These are phyloP conservation scores for Drosophila quasianomalipes DNA, from an alignment of 2,888 invertebrate species.

Conservation along the genomic window DNA sequence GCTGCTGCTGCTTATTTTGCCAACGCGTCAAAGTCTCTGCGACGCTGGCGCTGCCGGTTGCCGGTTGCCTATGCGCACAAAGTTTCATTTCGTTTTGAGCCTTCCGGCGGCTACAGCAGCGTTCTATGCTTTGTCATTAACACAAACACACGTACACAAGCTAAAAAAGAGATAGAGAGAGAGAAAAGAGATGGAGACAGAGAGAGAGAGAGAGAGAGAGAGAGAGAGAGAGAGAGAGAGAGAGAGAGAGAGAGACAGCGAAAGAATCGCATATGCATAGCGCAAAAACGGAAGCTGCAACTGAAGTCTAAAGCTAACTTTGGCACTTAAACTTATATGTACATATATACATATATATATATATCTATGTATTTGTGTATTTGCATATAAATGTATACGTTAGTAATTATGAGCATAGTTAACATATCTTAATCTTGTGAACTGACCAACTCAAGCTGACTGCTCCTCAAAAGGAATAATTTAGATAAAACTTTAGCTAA, in stretches of 20 bases:
- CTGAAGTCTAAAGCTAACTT: slow-evolving; percentile 53
- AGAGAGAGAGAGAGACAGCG: slow-evolving; percentile 4
- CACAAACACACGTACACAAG: slow-evolving; percentile 67
- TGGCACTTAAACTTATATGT: slow-evolving; percentile 56
- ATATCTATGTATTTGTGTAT: background rate
- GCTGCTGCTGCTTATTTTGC: slow-evolving; percentile 63
- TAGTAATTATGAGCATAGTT: slow-evolving; percentile 23
- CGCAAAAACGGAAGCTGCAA: slow-evolving; percentile 50
- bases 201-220: slow-evolving; percentile 8
- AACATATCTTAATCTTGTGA: background rate
- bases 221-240: slow-evolving; percentile 14
- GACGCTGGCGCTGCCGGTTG: slow-evolving; percentile 45
- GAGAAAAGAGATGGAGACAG: slow-evolving; percentile 18
- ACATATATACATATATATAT: background rate
- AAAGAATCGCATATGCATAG: slow-evolving; percentile 42
- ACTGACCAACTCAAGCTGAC: background rate
- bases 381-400: slow-evolving; percentile 14
- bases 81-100: slow-evolving; percentile 79
- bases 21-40: slow-evolving; percentile 75
- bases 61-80: slow-evolving; percentile 76
- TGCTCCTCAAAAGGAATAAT: background rate
- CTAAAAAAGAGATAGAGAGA: slow-evolving; percentile 7
- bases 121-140: slow-evolving; percentile 81
- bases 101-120: slow-evolving; percentile 64
- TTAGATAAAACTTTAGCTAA: background rate